Base-by-base conservation (phyloP, 2,797 vertebrate species). In the Gymnothorax javanicus region DNA sequence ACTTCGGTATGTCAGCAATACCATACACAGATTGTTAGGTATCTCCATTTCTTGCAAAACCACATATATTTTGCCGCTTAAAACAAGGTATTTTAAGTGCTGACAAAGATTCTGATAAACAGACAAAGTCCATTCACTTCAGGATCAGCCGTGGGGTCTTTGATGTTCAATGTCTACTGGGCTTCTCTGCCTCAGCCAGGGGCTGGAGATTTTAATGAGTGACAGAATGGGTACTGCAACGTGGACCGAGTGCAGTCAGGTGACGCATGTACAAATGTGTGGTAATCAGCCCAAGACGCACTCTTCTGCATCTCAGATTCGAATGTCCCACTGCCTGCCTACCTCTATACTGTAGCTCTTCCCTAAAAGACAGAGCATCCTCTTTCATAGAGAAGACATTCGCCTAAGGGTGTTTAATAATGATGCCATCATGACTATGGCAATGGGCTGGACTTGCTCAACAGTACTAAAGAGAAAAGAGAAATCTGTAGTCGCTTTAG, bases 361-460 rank as follows among this genome's bases (percentile, higher is more conserved):
- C 25, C 11, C 43, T 11, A 3, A 1, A 17, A 79, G 75, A 75
- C 33, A 13, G 25, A 79, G 50, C 50, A 17, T 79, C 75, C 75
- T 79, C 75, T 23, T 54, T 23, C 6, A 15, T 12, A 54, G 75
- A 15, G 75, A 54, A 82, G 54, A 82, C 81, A 7, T 56, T 3
- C n/a, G 56, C 81, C 81, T 52, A 23, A 17, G 75, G 50, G 7
- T 23, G 75, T 79, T 79, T 59, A 57, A 59, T 82, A 82, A 82
- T 25, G 23, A 82, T n/a, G n/a, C 81, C 25, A 59, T 82, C 59
- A 82, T 13, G 7, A 56, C 56, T 0, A 15, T 9, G 25, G 81
- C 59, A 82, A 58, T 82, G 81, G 57, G 81, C 56, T 59, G n/a
- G n/a, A 59, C 25, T 82, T 54, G 27, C 81, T 82, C 54, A n/a